Evolutionary conservation across 2,888 invertebrate genomes (phyloP), one percentile per base, ranked within the genome.

Genomic region (Ectemnius lituratus): DNA sequence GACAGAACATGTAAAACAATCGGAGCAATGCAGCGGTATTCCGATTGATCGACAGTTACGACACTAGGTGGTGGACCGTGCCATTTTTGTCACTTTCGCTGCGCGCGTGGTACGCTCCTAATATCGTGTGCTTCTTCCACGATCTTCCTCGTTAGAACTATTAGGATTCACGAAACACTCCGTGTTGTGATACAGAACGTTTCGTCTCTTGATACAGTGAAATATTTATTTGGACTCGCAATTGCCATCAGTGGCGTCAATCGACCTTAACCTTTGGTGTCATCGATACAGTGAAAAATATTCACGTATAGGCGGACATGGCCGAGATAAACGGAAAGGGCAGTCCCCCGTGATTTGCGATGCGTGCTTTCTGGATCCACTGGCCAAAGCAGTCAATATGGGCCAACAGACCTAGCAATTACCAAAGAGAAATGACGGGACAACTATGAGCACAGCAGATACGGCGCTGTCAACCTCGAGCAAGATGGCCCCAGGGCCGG

Each of bases 401-500:
- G 76, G 63, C 60, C 67, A 14, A 23, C 45, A 60, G 64, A 49
- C 73, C 64, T 67, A 67, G 62, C 64, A 62, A 78, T 56, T 60
- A 73, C 67, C 73, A 70, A 71, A 73, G 68, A 80, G 68, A 66
- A 60, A 78, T 75, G 76, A 77, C 66, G 60, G 74, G 58, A 27
- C 71, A 78, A 64, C 65, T 73, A 84, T 83, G 80, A 84, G 80
- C 62, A 78, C 75, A 62, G 82, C 77, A 62, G 83, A 82, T 57
- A 82, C 80, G 65, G 76, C 84, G 81, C 86, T 87, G 86, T 88
- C 88, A 86, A 84, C 87, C 75, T 76, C 84, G 68, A 81, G 84
- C 93, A 94, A 94, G 92, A 95, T 95, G 95, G 94, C 95, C 93
- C 95, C 95, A 92, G 94, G 94, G 92, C 95, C 95, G 92, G 94